These are phyloP conservation scores for Cyanoliseus patagonus DNA, from an alignment of 2,113 vertebrate genomes.

Conservation along the genomic window DNA sequence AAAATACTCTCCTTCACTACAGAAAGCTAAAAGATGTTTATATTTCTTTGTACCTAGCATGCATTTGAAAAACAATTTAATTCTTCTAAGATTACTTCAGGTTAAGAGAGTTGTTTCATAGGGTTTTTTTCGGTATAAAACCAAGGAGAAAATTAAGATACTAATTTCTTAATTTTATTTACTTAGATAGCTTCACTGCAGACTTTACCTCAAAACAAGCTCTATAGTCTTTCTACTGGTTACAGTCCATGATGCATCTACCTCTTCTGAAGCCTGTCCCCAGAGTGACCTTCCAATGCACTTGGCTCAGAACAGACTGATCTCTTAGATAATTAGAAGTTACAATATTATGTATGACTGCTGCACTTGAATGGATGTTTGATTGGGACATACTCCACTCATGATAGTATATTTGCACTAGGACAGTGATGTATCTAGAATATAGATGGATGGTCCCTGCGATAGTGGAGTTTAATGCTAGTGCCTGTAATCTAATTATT, in stretches of 20 bases:
- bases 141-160: not conserved
- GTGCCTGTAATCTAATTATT: not conserved
- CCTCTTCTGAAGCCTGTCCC: not conserved
- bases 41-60: not conserved
- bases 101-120: not conserved
- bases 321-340: not conserved
- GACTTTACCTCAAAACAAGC: not conserved
- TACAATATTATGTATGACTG: not conserved
- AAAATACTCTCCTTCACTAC: not conserved
- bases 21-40: not conserved
- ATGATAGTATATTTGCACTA: accelerated
- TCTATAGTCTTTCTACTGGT: not conserved
- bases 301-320: not conserved
- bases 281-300: not conserved
- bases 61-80: not conserved
- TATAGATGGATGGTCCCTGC: not conserved
- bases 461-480: not conserved
- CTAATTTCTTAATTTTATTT: not conserved
- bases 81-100: not conserved
- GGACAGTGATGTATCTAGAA: not conserved
- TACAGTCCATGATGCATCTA: not conserved
- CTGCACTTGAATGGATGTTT: not conserved
- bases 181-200: not conserved
- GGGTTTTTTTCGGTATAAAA: not conserved
- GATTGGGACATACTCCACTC: not conserved